Percentiles rank a stretch among this genome's conserved stretches.
phyloP scores from a whole-genome alignment of 2,888 invertebrate species.

The Philopedon plagiatum region DNA sequence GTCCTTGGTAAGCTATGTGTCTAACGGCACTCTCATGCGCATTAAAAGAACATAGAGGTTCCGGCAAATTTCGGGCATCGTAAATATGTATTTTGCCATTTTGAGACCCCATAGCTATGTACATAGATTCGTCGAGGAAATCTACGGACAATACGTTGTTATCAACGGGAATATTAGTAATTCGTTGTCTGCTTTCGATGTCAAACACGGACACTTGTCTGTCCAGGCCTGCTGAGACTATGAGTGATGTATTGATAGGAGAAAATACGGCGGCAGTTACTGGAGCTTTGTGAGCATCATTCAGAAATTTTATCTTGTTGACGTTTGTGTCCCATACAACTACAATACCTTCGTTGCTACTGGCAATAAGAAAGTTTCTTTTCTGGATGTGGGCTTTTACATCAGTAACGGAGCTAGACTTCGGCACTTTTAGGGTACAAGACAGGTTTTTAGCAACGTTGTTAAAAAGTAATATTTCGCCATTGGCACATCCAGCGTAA shows the following conservation, averaged over 20 bases:
- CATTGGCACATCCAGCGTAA: constrained; percentile 63
- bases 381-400: constrained; percentile 62
- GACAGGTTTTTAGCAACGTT: constrained; percentile 60
- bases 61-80: constrained; percentile 72
- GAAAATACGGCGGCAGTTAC: constrained; percentile 74
- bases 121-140: constrained; percentile 60
- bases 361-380: constrained; percentile 62
- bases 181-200: constrained; percentile 67
- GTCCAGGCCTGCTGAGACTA: constrained; percentile 73
- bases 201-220: constrained; percentile 74
- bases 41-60: constrained; percentile 69
- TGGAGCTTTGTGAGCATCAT: constrained; percentile 71
- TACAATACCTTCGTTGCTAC: constrained; percentile 65
- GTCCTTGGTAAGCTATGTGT: constrained; percentile 69
- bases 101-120: constrained; percentile 73
- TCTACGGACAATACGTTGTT: constrained; percentile 63
- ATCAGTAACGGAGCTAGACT: constrained; percentile 61
- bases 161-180: constrained; percentile 60
- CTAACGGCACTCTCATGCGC: constrained; percentile 71
- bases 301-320: constrained; percentile 59
- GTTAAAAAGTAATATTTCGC: constrained; percentile 63
- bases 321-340: constrained; percentile 66
- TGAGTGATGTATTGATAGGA: constrained; percentile 71
- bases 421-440: constrained; percentile 61
- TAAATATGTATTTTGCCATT: constrained; percentile 72